Base-by-base conservation (phyloP, 2,113 vertebrate genomes). In the Nymphicus hollandicus region DNA sequence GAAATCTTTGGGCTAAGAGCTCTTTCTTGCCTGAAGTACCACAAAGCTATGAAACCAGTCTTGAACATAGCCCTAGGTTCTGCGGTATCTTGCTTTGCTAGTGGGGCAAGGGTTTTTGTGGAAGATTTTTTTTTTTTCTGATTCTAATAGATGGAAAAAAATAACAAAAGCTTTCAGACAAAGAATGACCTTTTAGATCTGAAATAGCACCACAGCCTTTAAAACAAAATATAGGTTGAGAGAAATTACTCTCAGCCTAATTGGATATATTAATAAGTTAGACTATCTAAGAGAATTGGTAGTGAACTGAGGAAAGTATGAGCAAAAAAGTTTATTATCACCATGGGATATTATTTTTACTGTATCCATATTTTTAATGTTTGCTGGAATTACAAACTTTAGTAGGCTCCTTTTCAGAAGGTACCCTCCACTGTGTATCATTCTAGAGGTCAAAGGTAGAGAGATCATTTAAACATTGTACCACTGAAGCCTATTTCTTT, bases 31-130 rank as follows among this genome's bases (percentile, higher is more conserved):
- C 29, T 64, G 19, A 79, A 68, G 11, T 64, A 23, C 13, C 39
- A 50, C 22, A 79, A 63, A 88, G 71, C 29, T n/a, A 9, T 53
- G 52, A 46, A 79, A 60, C 5, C 18, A 46, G 14, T 50, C 73
- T 28, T 33, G 8, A 49, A 35, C 8, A 16, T 4, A 41, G 27
- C 3, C 0, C 9, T 52, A 31, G 12, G 1, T 70, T 61, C 35
- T 83, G n/a, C 0, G 0, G 4, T 80, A 27, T 14, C 44, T 52
- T 2, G 1, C 24, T 63, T 13, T 37, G 17, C 55, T 58, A 37
- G 31, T 44, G 31, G 27, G n/a, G 13, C n/a, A 41, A 8, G 19
- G 9, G 5, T 35, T 91, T 85, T 41, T 63, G 28, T 3, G 22
- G 29, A 37, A 25, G 31, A 20, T 1, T 19, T 58, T 37, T 63